These are phyloP conservation scores for Corythoichthys haematopterus DNA, from an alignment of 2,113 vertebrate species.

Conservation along the genomic window DNA sequence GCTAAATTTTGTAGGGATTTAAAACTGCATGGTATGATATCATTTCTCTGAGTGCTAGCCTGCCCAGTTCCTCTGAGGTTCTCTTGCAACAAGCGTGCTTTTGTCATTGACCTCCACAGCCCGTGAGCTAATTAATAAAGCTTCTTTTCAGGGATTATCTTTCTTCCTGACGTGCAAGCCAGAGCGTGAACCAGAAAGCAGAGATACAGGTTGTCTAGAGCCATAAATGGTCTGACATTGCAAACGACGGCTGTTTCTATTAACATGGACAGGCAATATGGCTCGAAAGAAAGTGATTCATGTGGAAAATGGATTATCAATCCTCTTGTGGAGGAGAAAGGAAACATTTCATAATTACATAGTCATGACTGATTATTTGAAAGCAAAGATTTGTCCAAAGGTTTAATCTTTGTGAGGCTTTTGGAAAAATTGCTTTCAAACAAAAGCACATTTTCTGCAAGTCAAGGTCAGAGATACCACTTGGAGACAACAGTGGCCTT, in stretches of 20 bases:
- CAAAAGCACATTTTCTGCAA: neutral
- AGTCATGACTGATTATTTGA: neutral
- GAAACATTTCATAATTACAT: slow-evolving; percentile 3
- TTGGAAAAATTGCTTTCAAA: slow-evolving; percentile 2
- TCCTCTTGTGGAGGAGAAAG: slow-evolving; percentile 8
- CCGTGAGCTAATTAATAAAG: slow-evolving; percentile 68
- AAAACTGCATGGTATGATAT: slow-evolving; percentile 16
- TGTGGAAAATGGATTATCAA: slow-evolving; percentile 17
- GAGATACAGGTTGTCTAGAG: slow-evolving; percentile 35
- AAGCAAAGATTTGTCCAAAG: neutral
- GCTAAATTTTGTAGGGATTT: neutral
- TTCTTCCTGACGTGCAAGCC: slow-evolving; percentile 58
- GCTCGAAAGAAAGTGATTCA: slow-evolving; percentile 12
- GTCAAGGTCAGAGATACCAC: slow-evolving; percentile 8
- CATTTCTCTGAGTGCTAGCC: neutral
- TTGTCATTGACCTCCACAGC: slow-evolving; percentile 58
- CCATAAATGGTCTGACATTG: slow-evolving; percentile 29
- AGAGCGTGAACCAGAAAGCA: slow-evolving; percentile 33
- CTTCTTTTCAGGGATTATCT: slow-evolving; percentile 72
- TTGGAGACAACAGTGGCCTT: slow-evolving; percentile 18
- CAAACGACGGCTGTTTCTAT: slow-evolving; percentile 12
- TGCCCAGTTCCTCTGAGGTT: slow-evolving; percentile 12
- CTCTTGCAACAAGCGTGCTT: slow-evolving; percentile 29
- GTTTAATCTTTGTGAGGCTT: slow-evolving; percentile 1
- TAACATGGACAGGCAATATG: slow-evolving; percentile 5